Evolutionary conservation across 2,888 invertebrate genomes (phyloP).

Genomic region (Apoda limacodes): DNA sequence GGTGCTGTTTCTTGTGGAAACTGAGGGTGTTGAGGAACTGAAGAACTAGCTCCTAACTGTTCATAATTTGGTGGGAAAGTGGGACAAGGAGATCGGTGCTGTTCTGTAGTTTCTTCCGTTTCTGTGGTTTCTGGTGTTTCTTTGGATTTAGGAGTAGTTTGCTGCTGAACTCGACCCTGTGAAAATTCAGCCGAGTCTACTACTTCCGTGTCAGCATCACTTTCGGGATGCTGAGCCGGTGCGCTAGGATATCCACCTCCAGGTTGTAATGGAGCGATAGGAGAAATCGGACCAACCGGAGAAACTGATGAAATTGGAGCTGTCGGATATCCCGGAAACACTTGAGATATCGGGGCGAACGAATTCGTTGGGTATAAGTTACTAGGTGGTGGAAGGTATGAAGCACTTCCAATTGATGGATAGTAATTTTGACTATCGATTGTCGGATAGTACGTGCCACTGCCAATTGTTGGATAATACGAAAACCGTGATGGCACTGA

Average conservation of each 20-base stretch:
- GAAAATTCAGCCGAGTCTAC: slow-evolving; percentile 47
- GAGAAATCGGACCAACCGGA: slow-evolving; percentile 20
- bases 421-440: no score
- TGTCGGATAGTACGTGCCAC: no score
- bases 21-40: slow-evolving; percentile 21
- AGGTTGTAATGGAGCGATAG: slow-evolving; percentile 15
- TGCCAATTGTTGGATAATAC: no score
- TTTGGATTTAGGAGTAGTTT: slow-evolving; percentile 6
- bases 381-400: slow-evolving; percentile 33
- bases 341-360: no score
- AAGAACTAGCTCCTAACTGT: slow-evolving; percentile 21
- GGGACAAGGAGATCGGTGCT: no score
- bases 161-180: slow-evolving; percentile 22
- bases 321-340: no score
- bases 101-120: no score
- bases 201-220: slow-evolving; percentile 48
- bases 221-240: slow-evolving; percentile 28
- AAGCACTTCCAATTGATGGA: slow-evolving; percentile 31
- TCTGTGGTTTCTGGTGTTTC: slow-evolving; percentile 14
- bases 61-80: slow-evolving; percentile 14
- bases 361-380: slow-evolving; percentile 42
- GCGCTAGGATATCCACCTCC: slow-evolving; percentile 18
- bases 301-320: slow-evolving; percentile 19
- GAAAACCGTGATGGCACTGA: no score
- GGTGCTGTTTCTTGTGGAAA: slow-evolving; percentile 5